Percentiles rank a stretch among this genome's conserved stretches.
phyloP scores from a whole-genome alignment of 2,888 invertebrate species.

The Brenthis hecate region DNA sequence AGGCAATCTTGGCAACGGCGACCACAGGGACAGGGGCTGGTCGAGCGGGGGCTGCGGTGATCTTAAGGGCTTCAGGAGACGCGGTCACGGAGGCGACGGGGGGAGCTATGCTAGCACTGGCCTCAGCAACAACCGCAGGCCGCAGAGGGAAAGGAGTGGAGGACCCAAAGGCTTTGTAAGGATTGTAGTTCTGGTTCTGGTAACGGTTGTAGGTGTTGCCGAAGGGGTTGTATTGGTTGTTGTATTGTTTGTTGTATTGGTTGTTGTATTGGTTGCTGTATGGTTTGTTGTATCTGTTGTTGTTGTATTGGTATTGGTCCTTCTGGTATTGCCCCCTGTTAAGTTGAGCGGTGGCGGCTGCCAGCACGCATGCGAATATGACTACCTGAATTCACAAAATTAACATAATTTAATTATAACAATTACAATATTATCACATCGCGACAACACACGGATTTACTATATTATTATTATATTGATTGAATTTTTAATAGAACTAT shows the following conservation, averaged over 20 bases:
- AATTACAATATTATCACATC: constrained; percentile 15
- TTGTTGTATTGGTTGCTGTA: constrained; percentile 31
- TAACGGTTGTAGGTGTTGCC: constrained; percentile 35
- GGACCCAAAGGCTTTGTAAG: constrained; percentile 37
- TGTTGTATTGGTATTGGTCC: constrained; percentile 37
- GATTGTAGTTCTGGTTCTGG: constrained; percentile 30
- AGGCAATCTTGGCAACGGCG: constrained; percentile 39
- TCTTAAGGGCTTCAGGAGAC: neutral
- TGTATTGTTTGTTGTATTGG: constrained; percentile 34
- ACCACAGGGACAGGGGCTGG: constrained; percentile 41
- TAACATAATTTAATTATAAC: constrained; percentile 18
- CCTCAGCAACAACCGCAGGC: constrained; percentile 36
- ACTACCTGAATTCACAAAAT: constrained; percentile 43
- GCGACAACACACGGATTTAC: neutral
- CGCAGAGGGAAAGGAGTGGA: constrained; percentile 34
- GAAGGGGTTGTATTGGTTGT: constrained; percentile 33
- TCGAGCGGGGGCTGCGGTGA: constrained; percentile 12
- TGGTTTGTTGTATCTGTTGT: constrained; percentile 36
- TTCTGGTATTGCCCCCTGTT: constrained; percentile 36
- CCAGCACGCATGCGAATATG: constrained; percentile 57
- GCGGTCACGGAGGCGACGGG: constrained; percentile 40
- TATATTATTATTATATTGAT: constrained; percentile 16
- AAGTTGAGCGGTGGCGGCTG: constrained; percentile 60
- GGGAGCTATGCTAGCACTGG: constrained; percentile 44
- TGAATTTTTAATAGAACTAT: constrained; percentile 30